Evolutionary conservation across 2,888 invertebrate species (phyloP), one percentile per base, ranked within the genome.

Genomic region (Agrotis puta): DNA sequence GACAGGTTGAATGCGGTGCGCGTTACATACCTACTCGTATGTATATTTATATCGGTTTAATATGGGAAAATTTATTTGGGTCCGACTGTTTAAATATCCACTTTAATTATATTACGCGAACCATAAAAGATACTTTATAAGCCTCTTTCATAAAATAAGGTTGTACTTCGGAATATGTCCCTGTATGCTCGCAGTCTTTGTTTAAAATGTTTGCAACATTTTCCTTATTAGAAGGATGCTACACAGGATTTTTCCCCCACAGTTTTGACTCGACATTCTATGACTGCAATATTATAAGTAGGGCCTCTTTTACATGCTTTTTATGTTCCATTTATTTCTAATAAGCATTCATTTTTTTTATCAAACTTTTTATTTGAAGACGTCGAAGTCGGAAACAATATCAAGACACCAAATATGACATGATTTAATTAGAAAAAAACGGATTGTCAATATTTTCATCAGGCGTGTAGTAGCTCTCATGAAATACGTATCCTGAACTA

Each of bases 31-130:
- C 63, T 27, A 47, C 24, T 57, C 33, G 50, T 50, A 43, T 24
- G 27, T 65, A 63, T 66, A 69, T 76, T 70, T 74, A 77, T 67
- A n/a, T 47, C 57, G 57, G 58, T 76, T 81, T 82, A 79, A 82
- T 82, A 69, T 72, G 62, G 54, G 47, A 3, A 54, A 75, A 78
- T 73, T 80, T 72, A 82, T 82, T 78, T 70, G 70, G 77, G 81
- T 71, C 69, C 39, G 53, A 59, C 67, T 81, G 75, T 75, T 75
- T 78, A 71, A 73, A 81, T 82, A 81, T 53, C 53, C 61, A 59
- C 33, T 82, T 78, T 83, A 79, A 81, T 79, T 82, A 78, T 81
- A 76, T 81, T 75, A 82, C 69, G 66, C 64, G 78, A 61, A 27
- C 59, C 65, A 78, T 82, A 71, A 82, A 39, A 71, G 54, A 67